These are phyloP conservation scores for Erpetoichthys calabaricus DNA, from an alignment of 2,797 vertebrate genomes.

Conservation along the genomic window DNA sequence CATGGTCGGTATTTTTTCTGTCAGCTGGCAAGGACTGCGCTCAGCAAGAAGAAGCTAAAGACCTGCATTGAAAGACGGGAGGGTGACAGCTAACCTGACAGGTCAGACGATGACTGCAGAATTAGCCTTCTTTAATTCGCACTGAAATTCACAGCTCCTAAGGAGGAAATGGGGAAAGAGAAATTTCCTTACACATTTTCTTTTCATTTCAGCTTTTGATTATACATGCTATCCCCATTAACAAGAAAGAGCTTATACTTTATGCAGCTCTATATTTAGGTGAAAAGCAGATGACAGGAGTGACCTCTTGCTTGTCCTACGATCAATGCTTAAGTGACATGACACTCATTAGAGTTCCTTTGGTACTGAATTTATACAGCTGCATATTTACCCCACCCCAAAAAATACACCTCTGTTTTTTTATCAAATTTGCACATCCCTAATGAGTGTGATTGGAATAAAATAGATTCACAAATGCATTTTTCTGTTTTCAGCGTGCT, in stretches of 20 bases:
- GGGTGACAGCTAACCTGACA: conserved; percentile 82
- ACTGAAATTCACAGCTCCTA: conserved; percentile 66
- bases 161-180: conserved; percentile 57
- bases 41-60: conserved; percentile 72
- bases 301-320: conserved; percentile 64
- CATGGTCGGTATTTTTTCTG: conserved; percentile 77
- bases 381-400: conserved; percentile 48
- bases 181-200: conserved; percentile 59
- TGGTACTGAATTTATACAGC: conserved; percentile 63
- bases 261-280: conserved; percentile 62
- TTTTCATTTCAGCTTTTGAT: conserved; percentile 61
- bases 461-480: conserved; percentile 43
- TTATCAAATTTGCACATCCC: too few species aligned
- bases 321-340: conserved; percentile 65
- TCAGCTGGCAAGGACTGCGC: conserved; percentile 72
- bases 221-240: conserved; percentile 65
- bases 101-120: conserved; percentile 63
- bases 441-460: background rate
- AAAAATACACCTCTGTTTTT: conserved; percentile 26
- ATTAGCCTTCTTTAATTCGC: conserved; percentile 73
- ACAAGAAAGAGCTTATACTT: conserved; percentile 59
- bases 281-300: conserved; percentile 60
- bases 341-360: conserved; percentile 71
- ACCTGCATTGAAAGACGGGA: conserved; percentile 58
- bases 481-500: conserved; percentile 44